Evolutionary conservation across 2,797 vertebrate species (phyloP), one percentile per base, ranked within the genome.

Genomic region (Eidolon dupreanum): DNA sequence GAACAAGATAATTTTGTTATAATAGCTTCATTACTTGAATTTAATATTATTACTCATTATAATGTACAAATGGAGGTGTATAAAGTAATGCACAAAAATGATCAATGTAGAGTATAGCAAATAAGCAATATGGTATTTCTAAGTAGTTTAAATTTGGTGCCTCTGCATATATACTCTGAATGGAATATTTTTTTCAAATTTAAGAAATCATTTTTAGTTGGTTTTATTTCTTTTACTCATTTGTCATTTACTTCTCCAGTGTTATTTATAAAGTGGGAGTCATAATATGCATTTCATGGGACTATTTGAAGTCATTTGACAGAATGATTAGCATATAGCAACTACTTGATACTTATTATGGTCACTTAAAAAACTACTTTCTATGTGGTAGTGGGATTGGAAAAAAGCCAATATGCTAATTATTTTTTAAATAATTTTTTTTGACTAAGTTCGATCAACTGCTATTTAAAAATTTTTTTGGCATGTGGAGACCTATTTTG

Each of bases 401-500:
- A 33, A 93, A 77, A 19, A 2, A 88, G 3, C 5, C 51, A 79
- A 22, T 68, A 36, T 82, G 46, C 36, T 70, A 68, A 91, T 51
- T 75, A 83, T 85, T 92, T 94, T 70, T 51, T 70, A 38, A 73
- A 49, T 55, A 3, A 49, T 66, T 94, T 94, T 90, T 22, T 90
- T 75, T 82, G 26, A 66, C 38, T 65, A 63, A 88, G 13, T 92
- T 92, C 57, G 83, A 46, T 1, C 22, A 57, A 3, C 12, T 81
- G 11, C 28, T 88, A 22, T 41, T 85, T 92, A 59, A 87, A 92
- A 81, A 70, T 49, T 78, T 6, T 66, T 68, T 86, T 94, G 65
- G 13, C 33, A 65, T 53, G 1, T 61, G 6, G 61, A 65, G 31
- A 81, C n/a, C 49, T 41, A 84, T 51, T 89, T 95, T 78, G 88